Evolutionary conservation across 2,888 invertebrate genomes (phyloP), one percentile per base, ranked within the genome.

Genomic region (Parthenolecanium corni): DNA sequence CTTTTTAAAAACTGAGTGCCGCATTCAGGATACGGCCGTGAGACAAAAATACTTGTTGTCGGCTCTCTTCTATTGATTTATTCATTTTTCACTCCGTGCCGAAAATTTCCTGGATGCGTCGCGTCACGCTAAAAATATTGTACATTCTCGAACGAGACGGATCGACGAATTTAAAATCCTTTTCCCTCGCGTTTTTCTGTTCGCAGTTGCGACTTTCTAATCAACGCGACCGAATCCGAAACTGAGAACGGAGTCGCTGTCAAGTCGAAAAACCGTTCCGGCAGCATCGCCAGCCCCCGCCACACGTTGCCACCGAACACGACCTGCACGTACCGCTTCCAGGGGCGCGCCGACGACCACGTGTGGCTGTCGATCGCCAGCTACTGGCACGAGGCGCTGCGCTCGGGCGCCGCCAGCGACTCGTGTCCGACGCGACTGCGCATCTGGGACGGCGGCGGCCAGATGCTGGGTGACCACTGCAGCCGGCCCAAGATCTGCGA

Each of bases 281-380:
- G 89, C 2, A 77, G 80, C 21, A 75, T 90, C 56, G 78, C 85
- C 52, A 87, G 88, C 67, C 89, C 89, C 1, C 79, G 86, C 54
- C 90, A 91, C 76, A 86, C 89, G 52, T 77, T 90, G 69, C 86
- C 90, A 18, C 88, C 89, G 1, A 86, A 86, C 71, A 87, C 89
- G 63, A 89, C 88, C 49, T 91, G 91, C 76, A 85, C 85, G 25
- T 91, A 89, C 80, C 84, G 82, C 68, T 88, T 91, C 73, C 82
- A 83, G 71, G 90, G 89, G 25, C 81, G 83, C 67, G 80, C 83
- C 6, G 82, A 83, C 56, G 89, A 89, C 73, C 79, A 86, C 66
- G 83, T 91, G 64, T 91, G 91, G 91, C 78, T 90, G 68, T 89
- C 87, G 74, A 90, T 90, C 73, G 82, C 87, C 67, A 88, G 88